These are phyloP conservation scores for Macroramphosus scolopax DNA, from an alignment of 2,797 vertebrate species.

Conservation along the genomic window DNA sequence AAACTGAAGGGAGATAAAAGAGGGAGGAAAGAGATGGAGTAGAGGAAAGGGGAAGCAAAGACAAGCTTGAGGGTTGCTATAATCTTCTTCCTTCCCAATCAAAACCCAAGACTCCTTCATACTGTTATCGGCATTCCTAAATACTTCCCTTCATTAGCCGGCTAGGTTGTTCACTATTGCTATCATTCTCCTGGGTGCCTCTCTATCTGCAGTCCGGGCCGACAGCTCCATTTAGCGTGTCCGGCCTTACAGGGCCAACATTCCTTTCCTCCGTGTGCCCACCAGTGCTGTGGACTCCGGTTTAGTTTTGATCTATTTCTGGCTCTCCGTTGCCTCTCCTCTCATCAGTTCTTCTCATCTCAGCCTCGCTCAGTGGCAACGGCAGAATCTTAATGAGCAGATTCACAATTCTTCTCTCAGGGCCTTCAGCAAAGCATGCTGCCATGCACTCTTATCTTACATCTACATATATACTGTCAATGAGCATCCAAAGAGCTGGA, in stretches of 20 bases:
- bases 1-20: conserved; percentile 46
- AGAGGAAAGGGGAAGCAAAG: conserved; percentile 26
- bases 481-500: conserved; percentile 8
- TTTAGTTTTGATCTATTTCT: conserved; percentile 71
- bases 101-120: conserved; percentile 35
- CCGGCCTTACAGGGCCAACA: conserved; percentile 48
- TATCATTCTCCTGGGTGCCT: conserved; percentile 29
- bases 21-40: conserved; percentile 24
- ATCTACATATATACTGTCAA: conserved; percentile 15
- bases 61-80: conserved; percentile 45
- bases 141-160: conserved; percentile 47
- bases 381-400: conserved; percentile 63
- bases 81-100: conserved; percentile 51
- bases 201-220: conserved; percentile 53
- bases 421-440: conserved; percentile 17
- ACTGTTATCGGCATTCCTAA: conserved; percentile 54
- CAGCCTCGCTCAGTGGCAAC: conserved; percentile 26
- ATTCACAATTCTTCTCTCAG: conserved; percentile 10
- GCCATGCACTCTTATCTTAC: conserved; percentile 18
- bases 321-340: conserved; percentile 48
- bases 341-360: conserved; percentile 64
- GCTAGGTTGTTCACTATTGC: conserved; percentile 22
- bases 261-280: conserved; percentile 43
- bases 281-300: conserved; percentile 39
- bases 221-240: conserved; percentile 60